Percentiles rank a stretch among this genome's conserved stretches.
These are phyloP conservation scores for Hydractinia symbiolongicarpus DNA, from an alignment of 30 jellyfish, hydroid and myxozoan species.

Conservation along the genomic window DNA sequence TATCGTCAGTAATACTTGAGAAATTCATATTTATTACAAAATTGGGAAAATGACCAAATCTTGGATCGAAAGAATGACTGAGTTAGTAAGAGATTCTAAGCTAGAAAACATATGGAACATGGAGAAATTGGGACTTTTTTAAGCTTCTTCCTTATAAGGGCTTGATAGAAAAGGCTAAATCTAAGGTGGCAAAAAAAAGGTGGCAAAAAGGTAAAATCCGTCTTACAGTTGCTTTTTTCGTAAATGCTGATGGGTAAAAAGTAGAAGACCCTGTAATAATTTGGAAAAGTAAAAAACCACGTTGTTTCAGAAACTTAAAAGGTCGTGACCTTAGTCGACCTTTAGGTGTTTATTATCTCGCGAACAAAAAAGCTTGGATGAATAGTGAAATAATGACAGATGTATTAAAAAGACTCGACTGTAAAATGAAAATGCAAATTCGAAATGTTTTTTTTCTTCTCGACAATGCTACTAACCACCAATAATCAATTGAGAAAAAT, in stretches of 20 bases:
- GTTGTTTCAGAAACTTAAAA: constrained; percentile 2
- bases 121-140: constrained; percentile 1
- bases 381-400: constrained; percentile 17
- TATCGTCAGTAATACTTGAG: too few relatives aligned
- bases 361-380: constrained; percentile 16
- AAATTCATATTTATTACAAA: too few relatives aligned
- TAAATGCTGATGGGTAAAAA: constrained; percentile 8
- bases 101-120: constrained; percentile 8
- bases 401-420: constrained; percentile 8
- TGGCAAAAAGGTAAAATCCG: not conserved
- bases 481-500: constrained; percentile 20
- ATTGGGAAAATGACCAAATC: not conserved
- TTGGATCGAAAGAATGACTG: constrained; percentile 4
- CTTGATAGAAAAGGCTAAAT: constrained; percentile 11
- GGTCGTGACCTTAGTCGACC: constrained; percentile 13
- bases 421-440: not conserved
- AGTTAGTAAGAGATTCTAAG: constrained; percentile 3
- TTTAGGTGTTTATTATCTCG: constrained; percentile 6
- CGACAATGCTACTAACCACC: constrained; percentile 16
- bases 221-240: constrained; percentile 9
- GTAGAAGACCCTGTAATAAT: constrained; percentile 2
- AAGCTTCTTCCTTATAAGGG: constrained; percentile 8
- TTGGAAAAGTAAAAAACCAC: constrained; percentile 7
- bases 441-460: not conserved
- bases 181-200: too few relatives aligned